Evolutionary conservation across 1,140 invertebrate species (phyloP), one percentile per base, ranked within the genome.

Genomic region (Mactra quadrangularis): DNA sequence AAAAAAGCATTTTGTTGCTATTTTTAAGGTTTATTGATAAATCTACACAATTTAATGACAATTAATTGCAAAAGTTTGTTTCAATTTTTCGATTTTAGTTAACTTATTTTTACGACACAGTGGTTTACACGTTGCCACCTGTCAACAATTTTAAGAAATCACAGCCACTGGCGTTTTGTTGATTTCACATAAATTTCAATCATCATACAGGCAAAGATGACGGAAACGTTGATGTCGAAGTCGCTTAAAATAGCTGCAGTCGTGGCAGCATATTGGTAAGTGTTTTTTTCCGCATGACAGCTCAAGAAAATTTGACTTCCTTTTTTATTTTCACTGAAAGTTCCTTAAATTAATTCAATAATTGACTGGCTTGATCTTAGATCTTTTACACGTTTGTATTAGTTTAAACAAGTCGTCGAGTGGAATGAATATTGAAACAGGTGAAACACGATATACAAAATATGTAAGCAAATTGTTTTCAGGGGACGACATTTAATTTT

Each of bases 241-340:
- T 97, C 96, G 90, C 74, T 95, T 0, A 94, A 95, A 85, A 96
- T 97, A 83, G 94, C 95, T 57, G 87, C 94, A 66, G 96, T 97
- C 6, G 96, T 97, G 41, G 89, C 94, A 35, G 87, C 94, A 55
- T 97, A 97, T 91, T 97, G 96, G 96, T 96, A 94, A 94, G 94
- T 62, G 17, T 74, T 59, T 52, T 22, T 66, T 17, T 31, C n/a
- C 7, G 17, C 15, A 6, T 41, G 38, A 7, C 38, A 41, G 38
- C 15, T 41, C 6, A 7, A 6, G 38, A 41, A 7, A 41, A 41
- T 41, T 41, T 41, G 38, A 41, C 38, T 15, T 41, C 15, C 38
- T 15, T 41, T 41, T 41, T 41, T 7, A 15, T 7, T 7, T 15
- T 41, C 38, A 7, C 15, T 6, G 38, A 6, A 41, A 41, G n/a